A percentile compares a stretch with the other conserved stretches of the same genome.
These are phyloP conservation scores for Shargacucullia verbasci DNA, from an alignment of 2,888 invertebrate species.

Conservation along the genomic window DNA sequence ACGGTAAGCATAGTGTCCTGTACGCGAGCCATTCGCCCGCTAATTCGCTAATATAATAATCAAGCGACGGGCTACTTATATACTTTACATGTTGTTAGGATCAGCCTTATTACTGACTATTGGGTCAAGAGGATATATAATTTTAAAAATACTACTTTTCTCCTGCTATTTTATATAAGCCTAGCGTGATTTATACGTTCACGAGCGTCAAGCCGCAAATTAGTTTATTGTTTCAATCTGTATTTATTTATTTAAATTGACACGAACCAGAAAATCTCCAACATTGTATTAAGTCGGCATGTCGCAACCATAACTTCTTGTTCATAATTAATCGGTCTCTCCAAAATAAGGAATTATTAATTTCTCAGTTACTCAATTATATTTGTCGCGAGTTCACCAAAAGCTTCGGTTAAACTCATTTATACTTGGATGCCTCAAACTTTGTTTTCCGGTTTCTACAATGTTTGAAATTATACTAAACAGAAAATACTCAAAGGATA, in stretches of 20 bases:
- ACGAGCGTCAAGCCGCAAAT: constrained; percentile 11
- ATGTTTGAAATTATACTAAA: constrained; percentile 50
- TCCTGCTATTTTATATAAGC: neutral
- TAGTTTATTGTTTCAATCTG: constrained; percentile 27
- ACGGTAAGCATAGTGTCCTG: no score
- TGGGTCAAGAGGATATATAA: no score
- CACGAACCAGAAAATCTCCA: constrained; percentile 20
- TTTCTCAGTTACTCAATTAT: constrained; percentile 56
- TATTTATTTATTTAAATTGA: constrained; percentile 19
- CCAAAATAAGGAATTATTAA: constrained; percentile 48
- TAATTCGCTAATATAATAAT: no score
- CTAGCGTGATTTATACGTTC: neutral
- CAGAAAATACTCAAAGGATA: constrained; percentile 28
- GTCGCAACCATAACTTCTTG: constrained; percentile 47
- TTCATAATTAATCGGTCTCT: constrained; percentile 51
- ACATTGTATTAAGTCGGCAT: constrained; percentile 4
- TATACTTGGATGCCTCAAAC: constrained; percentile 41
- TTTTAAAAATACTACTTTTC: neutral
- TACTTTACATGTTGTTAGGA: no score
- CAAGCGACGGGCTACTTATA: no score
- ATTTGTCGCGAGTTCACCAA: constrained; percentile 55
- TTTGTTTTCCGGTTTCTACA: constrained; percentile 47
- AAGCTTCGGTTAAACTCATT: constrained; percentile 52
- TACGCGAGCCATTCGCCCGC: no score
- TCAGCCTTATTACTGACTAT: no score